These are phyloP conservation scores for Myotis pilosus DNA, from an alignment of 2,797 vertebrate genomes.

Conservation along the genomic window DNA sequence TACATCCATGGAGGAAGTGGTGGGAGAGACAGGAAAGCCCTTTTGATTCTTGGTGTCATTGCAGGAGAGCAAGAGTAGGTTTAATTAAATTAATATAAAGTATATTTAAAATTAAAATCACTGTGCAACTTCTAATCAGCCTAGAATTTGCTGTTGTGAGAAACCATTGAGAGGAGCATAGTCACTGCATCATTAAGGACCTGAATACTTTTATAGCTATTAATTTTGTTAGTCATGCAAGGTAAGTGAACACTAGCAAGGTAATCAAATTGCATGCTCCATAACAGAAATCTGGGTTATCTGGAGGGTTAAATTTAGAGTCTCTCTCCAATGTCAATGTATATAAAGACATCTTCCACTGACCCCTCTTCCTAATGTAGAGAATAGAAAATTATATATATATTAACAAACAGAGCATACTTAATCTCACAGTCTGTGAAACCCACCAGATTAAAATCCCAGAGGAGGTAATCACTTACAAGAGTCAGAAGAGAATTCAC, in stretches of 20 bases:
- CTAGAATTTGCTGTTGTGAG: slow-evolving; percentile 46
- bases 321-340: slow-evolving; percentile 26
- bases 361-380: neutral
- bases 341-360: slow-evolving; percentile 39
- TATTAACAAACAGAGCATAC: neutral
- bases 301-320: neutral
- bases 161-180: slow-evolving; percentile 42
- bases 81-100: slow-evolving; percentile 63
- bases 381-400: neutral
- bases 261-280: slow-evolving; percentile 65
- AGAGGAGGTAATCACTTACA: slow-evolving; percentile 11
- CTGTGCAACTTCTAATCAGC: slow-evolving; percentile 51
- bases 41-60: slow-evolving; percentile 34
- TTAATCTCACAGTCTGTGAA: slow-evolving; percentile 25
- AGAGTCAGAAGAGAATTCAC: slow-evolving; percentile 44
- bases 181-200: slow-evolving; percentile 44
- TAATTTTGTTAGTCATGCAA: slow-evolving; percentile 73
- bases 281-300: slow-evolving; percentile 52
- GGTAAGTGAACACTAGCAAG: slow-evolving; percentile 61
- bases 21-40: slow-evolving; percentile 23
- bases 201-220: slow-evolving; percentile 70
- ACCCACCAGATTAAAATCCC: neutral
- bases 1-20: slow-evolving; percentile 30
- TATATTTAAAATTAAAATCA: slow-evolving; percentile 53
- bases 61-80: neutral